phyloP scores from a whole-genome alignment of 2,888 invertebrate species.

The Disparrhopalites patrizii region DNA sequence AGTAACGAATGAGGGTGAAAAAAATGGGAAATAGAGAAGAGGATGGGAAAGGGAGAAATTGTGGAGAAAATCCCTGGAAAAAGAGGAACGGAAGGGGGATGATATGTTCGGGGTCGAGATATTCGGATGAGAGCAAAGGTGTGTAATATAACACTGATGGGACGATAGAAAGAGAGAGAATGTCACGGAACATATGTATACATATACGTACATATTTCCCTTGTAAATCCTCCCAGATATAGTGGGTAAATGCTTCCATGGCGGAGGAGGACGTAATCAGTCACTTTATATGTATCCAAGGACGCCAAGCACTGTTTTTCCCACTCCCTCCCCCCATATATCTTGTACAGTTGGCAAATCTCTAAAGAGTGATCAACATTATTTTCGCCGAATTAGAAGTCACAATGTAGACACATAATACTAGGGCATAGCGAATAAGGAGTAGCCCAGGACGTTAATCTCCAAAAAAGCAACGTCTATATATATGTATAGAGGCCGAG shows the following conservation, averaged over 20 bases:
- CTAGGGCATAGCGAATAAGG: neutral
- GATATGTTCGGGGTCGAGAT: too few relatives aligned
- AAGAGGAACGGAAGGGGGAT: too few relatives aligned
- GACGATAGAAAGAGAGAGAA: neutral
- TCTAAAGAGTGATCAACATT: conserved; percentile 45
- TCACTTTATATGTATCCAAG: conserved; percentile 43
- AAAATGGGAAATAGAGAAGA: neutral
- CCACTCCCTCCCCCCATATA: conserved; percentile 31
- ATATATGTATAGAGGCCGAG: neutral
- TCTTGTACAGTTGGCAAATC: conserved; percentile 35
- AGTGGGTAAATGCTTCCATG: neutral
- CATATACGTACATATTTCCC: too few relatives aligned
- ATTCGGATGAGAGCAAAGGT: too few relatives aligned
- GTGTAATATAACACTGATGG: too few relatives aligned
- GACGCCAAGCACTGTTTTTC: conserved; percentile 26
- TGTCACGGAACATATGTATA: conserved; percentile 2
- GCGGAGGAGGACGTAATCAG: conserved; percentile 33
- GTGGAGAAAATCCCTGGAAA: too few relatives aligned
- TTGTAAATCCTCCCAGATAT: neutral
- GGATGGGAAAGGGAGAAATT: neutral
- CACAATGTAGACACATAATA: conserved; percentile 29
- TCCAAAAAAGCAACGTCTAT: too few relatives aligned
- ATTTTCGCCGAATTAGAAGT: conserved; percentile 43
- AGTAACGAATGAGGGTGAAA: neutral
- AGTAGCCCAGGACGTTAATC: too few relatives aligned